Evolutionary conservation across 1,140 invertebrate species (phyloP), one percentile per base, ranked within the genome.

Genomic region (Conus ventricosus): DNA sequence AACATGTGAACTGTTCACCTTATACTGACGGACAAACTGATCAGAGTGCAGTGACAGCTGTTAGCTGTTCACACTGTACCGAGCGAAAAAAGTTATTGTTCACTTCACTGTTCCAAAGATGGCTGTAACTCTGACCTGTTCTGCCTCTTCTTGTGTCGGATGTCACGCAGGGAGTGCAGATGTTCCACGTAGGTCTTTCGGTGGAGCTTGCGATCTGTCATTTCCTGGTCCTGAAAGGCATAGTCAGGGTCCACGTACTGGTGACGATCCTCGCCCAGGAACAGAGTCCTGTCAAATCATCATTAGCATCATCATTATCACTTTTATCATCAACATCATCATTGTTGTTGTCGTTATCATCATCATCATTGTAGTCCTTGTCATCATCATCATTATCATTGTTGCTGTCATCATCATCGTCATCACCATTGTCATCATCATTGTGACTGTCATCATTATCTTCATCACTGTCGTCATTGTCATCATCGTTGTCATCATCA

Each of bases 171-270:
- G 53, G 93, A 91, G 63, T 93, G 89, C 8, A 95, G 88, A 76
- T 93, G 92, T 39, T 91, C 76, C 20, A 93, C 90, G 90, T 95
- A 95, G 67, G 91, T 89, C 53, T 91, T 86, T 81, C 91, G 89
- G 87, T 95, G 94, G 39, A 88, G 85, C 60, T 91, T 85, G 53
- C 91, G 92, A 25, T 84, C 86, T 23, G 90, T 87, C 13, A 90
- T 89, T 67, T 95, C 94, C 20, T 93, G 89, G 57, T 94, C 94
- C 75, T 91, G 94, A 60, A 93, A 93, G 13, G 94, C 92, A 90
- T 95, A 95, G 89, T 95, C 95, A 20, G 94, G 94, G 89, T 95
- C 95, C 15, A 93, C 90, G 90, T 94, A 95, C 20, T 92, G 93
- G 89, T 95, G 92, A 20, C 95, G 91, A 15, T 94, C 91, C 57